phyloP scores from a whole-genome alignment of 2,888 invertebrate genomes.

The Miltochrista miniata region DNA sequence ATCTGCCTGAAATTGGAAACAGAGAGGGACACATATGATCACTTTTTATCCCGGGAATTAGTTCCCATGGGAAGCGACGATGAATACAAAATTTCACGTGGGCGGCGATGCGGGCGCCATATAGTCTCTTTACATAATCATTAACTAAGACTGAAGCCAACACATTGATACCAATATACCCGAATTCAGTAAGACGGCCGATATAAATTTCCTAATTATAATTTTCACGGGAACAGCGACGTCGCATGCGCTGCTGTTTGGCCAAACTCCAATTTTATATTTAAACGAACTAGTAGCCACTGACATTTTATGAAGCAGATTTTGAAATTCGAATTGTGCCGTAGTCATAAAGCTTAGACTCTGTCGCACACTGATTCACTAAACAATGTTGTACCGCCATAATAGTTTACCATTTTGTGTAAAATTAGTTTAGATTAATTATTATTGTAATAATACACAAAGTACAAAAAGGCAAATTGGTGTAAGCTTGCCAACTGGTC shows the following conservation, averaged over 20 bases:
- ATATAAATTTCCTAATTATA: conserved; percentile 78
- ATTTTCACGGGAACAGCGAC: conserved; percentile 69
- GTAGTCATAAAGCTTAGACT: conserved; percentile 23
- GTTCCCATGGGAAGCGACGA: not conserved
- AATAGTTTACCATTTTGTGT: too few species aligned
- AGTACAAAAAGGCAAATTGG: too few species aligned
- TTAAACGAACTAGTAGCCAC: conserved; percentile 59
- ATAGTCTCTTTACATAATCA: too few species aligned
- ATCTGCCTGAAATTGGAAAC: too few species aligned
- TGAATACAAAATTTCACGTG: too few species aligned
- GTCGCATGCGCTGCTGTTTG: conserved; percentile 61
- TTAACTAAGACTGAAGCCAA: conserved; percentile 4
- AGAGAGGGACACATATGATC: too few species aligned
- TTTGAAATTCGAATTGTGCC: conserved; percentile 46
- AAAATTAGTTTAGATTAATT: too few species aligned
- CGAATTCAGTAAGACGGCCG: conserved; percentile 53
- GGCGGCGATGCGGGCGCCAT: too few species aligned
- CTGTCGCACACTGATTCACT: not conserved
- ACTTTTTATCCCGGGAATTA: conserved; percentile 3
- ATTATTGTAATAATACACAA: too few species aligned
- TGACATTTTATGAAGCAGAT: conserved; percentile 63
- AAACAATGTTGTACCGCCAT: too few species aligned
- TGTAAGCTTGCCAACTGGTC: too few species aligned
- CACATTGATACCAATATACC: conserved; percentile 37
- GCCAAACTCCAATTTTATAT: conserved; percentile 70